Evolutionary conservation across 1,140 invertebrate genomes (phyloP).

Genomic region (Eupeodes corollae): DNA sequence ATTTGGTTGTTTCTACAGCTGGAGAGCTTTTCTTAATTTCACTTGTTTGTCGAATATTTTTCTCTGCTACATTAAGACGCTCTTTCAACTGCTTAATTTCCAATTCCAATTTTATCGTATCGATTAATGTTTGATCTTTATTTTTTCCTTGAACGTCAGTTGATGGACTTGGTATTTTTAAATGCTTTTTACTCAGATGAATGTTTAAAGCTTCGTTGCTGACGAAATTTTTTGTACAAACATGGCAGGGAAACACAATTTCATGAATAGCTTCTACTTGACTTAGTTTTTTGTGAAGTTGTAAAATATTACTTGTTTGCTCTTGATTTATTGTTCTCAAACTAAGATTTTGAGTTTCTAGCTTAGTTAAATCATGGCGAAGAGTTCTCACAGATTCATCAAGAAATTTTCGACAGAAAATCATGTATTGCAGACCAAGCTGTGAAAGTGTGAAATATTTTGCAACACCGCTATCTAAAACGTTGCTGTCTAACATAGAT

Average conservation of each 20-base stretch:
- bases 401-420: constrained; percentile 31
- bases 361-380: constrained; percentile 13
- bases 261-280: constrained; percentile 29
- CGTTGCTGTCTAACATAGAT: constrained; percentile 23
- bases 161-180: not conserved
- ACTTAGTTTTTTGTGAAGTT: constrained; percentile 28
- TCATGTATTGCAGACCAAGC: constrained; percentile 29
- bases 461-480: constrained; percentile 30
- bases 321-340: constrained; percentile 18
- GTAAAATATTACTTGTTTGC: constrained; percentile 25
- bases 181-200: constrained; percentile 27
- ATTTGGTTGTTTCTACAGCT: not conserved
- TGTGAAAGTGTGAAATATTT: constrained; percentile 33
- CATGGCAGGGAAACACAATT: constrained; percentile 29
- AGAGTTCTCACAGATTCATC: constrained; percentile 25
- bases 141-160: constrained; percentile 12
- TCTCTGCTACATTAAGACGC: constrained; percentile 28
- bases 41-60: constrained; percentile 23
- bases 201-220: constrained; percentile 31
- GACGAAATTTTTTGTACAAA: constrained; percentile 34
- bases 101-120: constrained; percentile 34
- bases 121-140: constrained; percentile 30
- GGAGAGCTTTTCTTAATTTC: not conserved
- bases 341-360: constrained; percentile 22
- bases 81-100: constrained; percentile 36